Evolutionary conservation across 2,797 vertebrate species (phyloP).

Genomic region (Bufotes viridis): DNA sequence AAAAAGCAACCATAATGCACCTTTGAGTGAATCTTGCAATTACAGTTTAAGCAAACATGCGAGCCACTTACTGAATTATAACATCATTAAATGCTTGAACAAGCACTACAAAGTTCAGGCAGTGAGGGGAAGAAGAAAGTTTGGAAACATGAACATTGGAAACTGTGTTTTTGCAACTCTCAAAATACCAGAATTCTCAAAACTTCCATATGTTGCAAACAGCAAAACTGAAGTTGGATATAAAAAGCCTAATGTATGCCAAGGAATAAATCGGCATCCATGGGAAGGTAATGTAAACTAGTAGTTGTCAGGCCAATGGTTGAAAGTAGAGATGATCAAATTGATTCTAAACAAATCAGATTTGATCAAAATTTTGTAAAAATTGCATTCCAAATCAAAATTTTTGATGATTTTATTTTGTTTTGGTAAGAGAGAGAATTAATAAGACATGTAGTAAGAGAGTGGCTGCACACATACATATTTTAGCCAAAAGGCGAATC

Average conservation of each 20-base stretch:
- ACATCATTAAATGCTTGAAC: not conserved
- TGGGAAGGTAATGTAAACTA: not conserved
- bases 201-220: not conserved
- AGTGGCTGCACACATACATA: too few relatives aligned
- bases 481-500: too few relatives aligned
- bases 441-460: too few relatives aligned
- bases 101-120: not conserved
- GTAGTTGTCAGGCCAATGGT: not conserved
- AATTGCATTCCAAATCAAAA: too few relatives aligned
- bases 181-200: not conserved
- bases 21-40: slow-evolving; percentile 67
- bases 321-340: not conserved
- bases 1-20: slow-evolving; percentile 72
- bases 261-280: not conserved
- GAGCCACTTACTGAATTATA: slow-evolving; percentile 23
- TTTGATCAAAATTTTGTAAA: too few relatives aligned
- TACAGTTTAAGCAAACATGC: slow-evolving; percentile 14
- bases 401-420: too few relatives aligned
- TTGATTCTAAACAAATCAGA: too few relatives aligned
- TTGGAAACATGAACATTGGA: not conserved
- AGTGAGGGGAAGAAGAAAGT: not conserved
- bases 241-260: not conserved
- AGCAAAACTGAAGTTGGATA: not conserved
- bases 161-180: not conserved
- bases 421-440: too few relatives aligned